phyloP scores from a whole-genome alignment of 2,113 vertebrate species.

The Bettongia penicillata region DNA sequence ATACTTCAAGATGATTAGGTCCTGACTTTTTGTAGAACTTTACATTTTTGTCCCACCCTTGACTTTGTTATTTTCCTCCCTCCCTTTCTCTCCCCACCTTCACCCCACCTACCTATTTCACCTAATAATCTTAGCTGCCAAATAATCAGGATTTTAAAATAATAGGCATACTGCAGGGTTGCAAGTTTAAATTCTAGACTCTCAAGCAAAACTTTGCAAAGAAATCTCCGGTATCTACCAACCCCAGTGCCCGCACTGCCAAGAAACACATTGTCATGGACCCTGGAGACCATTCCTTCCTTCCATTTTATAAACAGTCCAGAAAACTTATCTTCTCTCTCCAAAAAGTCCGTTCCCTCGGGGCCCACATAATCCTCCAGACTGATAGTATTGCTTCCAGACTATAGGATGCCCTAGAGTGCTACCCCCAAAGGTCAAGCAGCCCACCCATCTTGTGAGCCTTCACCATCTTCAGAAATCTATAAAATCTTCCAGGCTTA shows the following conservation, averaged over 20 bases:
- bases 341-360: not conserved
- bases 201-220: not conserved
- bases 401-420: not conserved
- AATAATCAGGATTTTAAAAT: not conserved
- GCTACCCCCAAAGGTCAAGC: not conserved
- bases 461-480: not conserved
- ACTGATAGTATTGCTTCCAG: not conserved
- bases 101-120: not conserved
- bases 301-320: not conserved
- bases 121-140: not conserved
- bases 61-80: not conserved
- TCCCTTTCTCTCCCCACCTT: not conserved
- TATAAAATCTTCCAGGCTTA: not conserved
- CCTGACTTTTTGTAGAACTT: not conserved
- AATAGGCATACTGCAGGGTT: accelerated
- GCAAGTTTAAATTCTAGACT: not conserved
- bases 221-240: not conserved
- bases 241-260: not conserved
- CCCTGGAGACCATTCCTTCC: not conserved
- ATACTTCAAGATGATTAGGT: not conserved
- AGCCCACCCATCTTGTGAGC: not conserved
- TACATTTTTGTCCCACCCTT: not conserved
- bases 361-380: not conserved
- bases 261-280: not conserved
- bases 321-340: not conserved